A percentile compares a stretch with the other conserved stretches of the same genome.
Evolutionary conservation across 2,113 vertebrate species (phyloP).

Genomic region (Paracanthobrama guichenoti): DNA sequence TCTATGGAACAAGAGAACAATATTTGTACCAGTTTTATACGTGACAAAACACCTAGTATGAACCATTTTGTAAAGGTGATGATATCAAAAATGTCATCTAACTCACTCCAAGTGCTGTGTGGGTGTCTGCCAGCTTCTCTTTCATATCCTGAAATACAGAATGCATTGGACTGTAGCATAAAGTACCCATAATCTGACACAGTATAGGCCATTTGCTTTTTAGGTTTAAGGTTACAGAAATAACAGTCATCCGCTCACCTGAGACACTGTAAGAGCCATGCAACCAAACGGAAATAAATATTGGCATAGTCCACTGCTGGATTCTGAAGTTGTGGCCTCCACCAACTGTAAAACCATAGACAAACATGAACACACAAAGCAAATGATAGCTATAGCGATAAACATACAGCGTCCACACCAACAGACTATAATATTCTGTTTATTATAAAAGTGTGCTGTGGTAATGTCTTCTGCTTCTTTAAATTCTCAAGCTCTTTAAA

Average conservation of each 20-base stretch:
- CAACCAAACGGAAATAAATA: background rate
- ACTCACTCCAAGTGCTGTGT: slow-evolving; percentile 67
- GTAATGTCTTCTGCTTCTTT: no score
- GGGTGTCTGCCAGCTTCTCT: slow-evolving; percentile 37
- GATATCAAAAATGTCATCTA: background rate
- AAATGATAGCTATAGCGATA: no score
- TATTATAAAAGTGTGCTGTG: background rate
- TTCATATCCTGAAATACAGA: slow-evolving; percentile 59
- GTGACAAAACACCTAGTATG: background rate
- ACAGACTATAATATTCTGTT: background rate
- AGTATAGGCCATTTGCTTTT: background rate
- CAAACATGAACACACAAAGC: background rate
- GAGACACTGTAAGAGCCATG: slow-evolving; percentile 64
- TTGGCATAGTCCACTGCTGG: slow-evolving; percentile 60
- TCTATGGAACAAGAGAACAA: slow-evolving; percentile 53
- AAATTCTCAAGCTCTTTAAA: no score
- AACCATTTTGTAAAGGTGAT: background rate
- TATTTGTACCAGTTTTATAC: background rate
- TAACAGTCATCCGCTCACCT: slow-evolving; percentile 59
- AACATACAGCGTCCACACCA: no score
- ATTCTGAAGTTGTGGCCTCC: slow-evolving; percentile 52
- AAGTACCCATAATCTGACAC: slow-evolving; percentile 59
- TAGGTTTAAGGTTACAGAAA: background rate
- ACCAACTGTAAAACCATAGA: slow-evolving; percentile 42
- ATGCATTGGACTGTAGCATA: slow-evolving; percentile 66